Percentiles rank a stretch among this genome's conserved stretches.
Evolutionary conservation across 2,797 vertebrate species (phyloP).

Genomic region (Pelochelys cantorii): DNA sequence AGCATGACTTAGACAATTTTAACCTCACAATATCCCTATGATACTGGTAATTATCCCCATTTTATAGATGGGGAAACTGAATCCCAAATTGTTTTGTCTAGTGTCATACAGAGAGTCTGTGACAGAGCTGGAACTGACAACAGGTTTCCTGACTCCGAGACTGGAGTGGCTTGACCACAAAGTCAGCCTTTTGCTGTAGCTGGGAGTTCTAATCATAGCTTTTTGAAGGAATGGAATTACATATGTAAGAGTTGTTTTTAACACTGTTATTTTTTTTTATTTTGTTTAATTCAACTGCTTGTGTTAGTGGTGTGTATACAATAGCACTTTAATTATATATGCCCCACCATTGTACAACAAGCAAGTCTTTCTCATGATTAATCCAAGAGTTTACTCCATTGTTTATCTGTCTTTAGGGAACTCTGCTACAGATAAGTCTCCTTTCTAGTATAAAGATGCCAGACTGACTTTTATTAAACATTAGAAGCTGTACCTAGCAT

Average conservation of each 20-base stretch:
- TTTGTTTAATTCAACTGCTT: background rate
- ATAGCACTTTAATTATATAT: background rate
- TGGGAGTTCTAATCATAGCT: background rate
- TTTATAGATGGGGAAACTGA: background rate
- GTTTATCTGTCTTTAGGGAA: background rate
- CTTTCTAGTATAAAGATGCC: background rate
- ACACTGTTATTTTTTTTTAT: background rate
- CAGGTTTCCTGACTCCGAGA: background rate
- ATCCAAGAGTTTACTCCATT: background rate
- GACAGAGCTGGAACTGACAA: background rate
- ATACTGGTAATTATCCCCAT: background rate
- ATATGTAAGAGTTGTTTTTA: background rate
- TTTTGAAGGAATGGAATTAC: constrained; percentile 3
- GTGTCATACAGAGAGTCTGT: background rate
- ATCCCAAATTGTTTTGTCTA: background rate
- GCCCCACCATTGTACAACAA: background rate
- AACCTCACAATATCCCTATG: background rate
- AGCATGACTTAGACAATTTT: background rate
- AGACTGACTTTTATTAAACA: background rate
- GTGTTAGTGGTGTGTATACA: background rate
- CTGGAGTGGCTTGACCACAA: background rate
- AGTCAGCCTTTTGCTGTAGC: background rate
- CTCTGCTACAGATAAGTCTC: background rate
- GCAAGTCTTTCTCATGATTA: background rate
- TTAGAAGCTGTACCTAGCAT: too few species aligned